Conservation (phyloP, 2,888 invertebrate species). For the Gymnosoma rotundatum region DNA sequence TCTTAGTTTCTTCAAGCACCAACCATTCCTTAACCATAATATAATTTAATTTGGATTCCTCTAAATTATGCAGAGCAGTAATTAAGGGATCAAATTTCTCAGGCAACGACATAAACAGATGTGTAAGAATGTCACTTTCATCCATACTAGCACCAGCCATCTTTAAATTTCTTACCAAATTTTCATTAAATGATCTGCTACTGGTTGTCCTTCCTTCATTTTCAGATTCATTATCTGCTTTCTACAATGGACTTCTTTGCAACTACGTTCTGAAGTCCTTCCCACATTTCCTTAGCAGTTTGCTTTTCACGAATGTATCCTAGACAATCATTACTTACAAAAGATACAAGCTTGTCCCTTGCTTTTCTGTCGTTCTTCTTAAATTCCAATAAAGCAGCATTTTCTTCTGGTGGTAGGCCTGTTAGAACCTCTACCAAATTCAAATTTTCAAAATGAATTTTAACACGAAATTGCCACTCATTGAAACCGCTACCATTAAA, state of each 20-base stretch:
- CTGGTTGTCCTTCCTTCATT: conserved; percentile 30
- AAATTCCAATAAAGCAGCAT: conserved; percentile 10
- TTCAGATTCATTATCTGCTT: conserved; percentile 27
- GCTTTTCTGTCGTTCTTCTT: neutral
- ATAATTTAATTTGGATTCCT: neutral
- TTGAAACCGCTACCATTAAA: conserved; percentile 38
- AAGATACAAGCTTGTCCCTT: conserved; percentile 14
- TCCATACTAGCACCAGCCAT: too few relatives aligned
- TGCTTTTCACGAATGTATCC: conserved; percentile 39
- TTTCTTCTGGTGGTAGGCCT: conserved; percentile 39
- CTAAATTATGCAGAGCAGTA: conserved; percentile 21
- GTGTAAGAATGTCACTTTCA: conserved; percentile 22
- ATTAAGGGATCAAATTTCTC: conserved; percentile 6
- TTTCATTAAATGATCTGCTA: conserved; percentile 25
- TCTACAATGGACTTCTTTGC: conserved; percentile 16
- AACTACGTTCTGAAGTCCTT: conserved; percentile 41
- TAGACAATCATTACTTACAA: conserved; percentile 34
- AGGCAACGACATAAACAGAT: conserved; percentile 17
- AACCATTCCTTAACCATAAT: too few relatives aligned
- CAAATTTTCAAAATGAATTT: conserved; percentile 46
- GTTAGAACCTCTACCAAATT: conserved; percentile 60
- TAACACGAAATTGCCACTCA: neutral
- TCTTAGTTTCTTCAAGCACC: too few relatives aligned
- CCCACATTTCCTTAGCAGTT: conserved; percentile 47
- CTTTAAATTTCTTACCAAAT: conserved; percentile 42